Conservation (phyloP, 1,140 invertebrate genomes). For the Zaprionus gabonicus region DNA sequence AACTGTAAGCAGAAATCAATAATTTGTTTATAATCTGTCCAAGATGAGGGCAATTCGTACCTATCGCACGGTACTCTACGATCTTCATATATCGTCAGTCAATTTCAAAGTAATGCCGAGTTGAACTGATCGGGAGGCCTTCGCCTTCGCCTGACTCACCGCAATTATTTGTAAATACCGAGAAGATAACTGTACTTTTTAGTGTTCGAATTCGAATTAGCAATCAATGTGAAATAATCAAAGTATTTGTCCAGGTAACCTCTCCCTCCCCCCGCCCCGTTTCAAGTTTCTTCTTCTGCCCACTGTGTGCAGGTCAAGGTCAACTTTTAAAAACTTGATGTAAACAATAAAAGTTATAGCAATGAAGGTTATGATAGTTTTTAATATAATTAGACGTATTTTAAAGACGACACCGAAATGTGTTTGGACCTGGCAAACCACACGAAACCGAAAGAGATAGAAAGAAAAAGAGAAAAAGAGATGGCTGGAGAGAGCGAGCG, state of each 20-base stretch:
- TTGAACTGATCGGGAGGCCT: not conserved
- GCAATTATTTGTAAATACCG: conserved; percentile 22
- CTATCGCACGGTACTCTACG: not conserved
- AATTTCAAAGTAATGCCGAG: conserved; percentile 11
- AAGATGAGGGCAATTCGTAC: not conserved
- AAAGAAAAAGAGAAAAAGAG: not conserved
- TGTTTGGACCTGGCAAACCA: conserved; percentile 48
- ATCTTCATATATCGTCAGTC: conserved; percentile 2
- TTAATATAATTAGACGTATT: conserved; percentile 35
- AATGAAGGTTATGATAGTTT: conserved; percentile 39
- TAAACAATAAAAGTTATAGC: conserved; percentile 10
- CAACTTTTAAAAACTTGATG: conserved; percentile 26
- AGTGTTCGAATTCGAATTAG: not conserved
- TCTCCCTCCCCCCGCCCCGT: conserved; percentile 20
- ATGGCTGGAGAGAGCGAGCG: conserved; percentile 2
- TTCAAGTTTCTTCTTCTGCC: not conserved
- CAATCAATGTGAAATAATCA: not conserved
- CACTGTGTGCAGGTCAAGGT: conserved; percentile 27
- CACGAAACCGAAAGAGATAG: conserved; percentile 20
- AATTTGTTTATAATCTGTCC: not conserved
- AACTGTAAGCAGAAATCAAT: not conserved
- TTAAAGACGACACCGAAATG: conserved; percentile 32
- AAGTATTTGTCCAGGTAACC: conserved; percentile 12
- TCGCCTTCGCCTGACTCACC: not conserved
- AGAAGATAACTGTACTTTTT: not conserved